A percentile compares a stretch with the other conserved stretches of the same genome.
These are phyloP conservation scores for Sarcophilus harrisii DNA, from an alignment of 2,797 vertebrate genomes.

Conservation along the genomic window DNA sequence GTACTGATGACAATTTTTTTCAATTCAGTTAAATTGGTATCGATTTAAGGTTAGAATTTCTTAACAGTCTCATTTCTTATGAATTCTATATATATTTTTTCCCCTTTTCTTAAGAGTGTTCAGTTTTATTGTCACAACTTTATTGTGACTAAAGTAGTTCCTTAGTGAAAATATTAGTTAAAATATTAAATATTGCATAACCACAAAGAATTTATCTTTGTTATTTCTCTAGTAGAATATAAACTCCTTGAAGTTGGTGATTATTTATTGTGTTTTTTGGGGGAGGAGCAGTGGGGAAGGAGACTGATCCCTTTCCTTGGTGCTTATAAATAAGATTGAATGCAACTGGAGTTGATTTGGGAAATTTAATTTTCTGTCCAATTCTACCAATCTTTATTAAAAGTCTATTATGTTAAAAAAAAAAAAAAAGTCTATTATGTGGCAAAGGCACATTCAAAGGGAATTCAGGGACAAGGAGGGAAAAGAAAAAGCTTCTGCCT, in stretches of 20 bases:
- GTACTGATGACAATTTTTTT: constrained; percentile 67
- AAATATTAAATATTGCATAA: constrained; percentile 11
- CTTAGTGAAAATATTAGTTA: constrained; percentile 12
- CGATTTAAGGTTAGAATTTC: constrained; percentile 65
- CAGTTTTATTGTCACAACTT: not conserved
- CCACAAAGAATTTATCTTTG: not conserved
- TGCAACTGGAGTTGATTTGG: not conserved
- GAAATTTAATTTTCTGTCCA: not conserved
- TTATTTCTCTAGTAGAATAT: constrained; percentile 1
- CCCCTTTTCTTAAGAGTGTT: not conserved
- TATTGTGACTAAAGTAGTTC: constrained; percentile 17
- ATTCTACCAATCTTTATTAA: not conserved
- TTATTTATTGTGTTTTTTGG: constrained; percentile 47
- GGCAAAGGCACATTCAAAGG: not conserved
- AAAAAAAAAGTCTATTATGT: not conserved
- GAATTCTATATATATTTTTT: not conserved
- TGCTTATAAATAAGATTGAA: not conserved
- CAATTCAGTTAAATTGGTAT: constrained; percentile 45
- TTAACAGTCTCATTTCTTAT: constrained; percentile 36
- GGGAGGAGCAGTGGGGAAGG: not conserved
- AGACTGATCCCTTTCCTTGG: not conserved
- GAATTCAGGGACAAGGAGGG: not conserved
- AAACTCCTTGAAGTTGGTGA: not conserved
- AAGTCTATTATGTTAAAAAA: not conserved
- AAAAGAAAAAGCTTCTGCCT: not conserved